Percentiles rank a stretch among this genome's conserved stretches.
phyloP scores from a whole-genome alignment of 2,888 invertebrate species.

The Hecatera dysodea region DNA sequence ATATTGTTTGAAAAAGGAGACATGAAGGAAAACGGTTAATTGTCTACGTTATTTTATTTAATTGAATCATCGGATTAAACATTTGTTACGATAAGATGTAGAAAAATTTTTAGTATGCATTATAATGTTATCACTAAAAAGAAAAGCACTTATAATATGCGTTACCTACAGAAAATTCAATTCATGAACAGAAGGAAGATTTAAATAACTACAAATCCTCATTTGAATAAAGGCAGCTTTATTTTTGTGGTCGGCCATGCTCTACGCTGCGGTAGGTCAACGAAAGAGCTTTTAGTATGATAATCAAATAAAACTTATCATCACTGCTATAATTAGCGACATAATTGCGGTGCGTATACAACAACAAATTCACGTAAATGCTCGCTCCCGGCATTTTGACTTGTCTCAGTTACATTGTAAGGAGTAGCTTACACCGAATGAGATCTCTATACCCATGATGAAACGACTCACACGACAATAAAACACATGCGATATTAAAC shows the following conservation, averaged over 20 bases:
- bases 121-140: background rate
- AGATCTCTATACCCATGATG: conserved; percentile 60
- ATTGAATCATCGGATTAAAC: background rate
- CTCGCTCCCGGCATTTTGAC: conserved; percentile 71
- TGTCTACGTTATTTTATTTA: background rate
- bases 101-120: conserved; percentile 26
- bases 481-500: conserved; percentile 61
- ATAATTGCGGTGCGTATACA: conserved; percentile 63
- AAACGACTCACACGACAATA: conserved; percentile 53
- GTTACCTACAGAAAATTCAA: background rate
- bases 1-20: background rate
- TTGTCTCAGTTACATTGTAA: conserved; percentile 81
- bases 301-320: conserved; percentile 71
- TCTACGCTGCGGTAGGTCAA: conserved; percentile 77
- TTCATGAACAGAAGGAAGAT: background rate
- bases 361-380: conserved; percentile 72
- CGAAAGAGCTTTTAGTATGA: conserved; percentile 60
- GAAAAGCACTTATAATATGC: background rate
- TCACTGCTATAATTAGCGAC: conserved; percentile 70
- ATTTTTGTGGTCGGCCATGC: conserved; percentile 16
- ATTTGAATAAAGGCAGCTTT: conserved; percentile 33
- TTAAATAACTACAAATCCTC: conserved; percentile 10
- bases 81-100: background rate
- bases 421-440: conserved; percentile 76
- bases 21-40: background rate